Evolutionary conservation across 2,797 vertebrate genomes (phyloP).

Genomic region (Micropoecilia bifurca): DNA sequence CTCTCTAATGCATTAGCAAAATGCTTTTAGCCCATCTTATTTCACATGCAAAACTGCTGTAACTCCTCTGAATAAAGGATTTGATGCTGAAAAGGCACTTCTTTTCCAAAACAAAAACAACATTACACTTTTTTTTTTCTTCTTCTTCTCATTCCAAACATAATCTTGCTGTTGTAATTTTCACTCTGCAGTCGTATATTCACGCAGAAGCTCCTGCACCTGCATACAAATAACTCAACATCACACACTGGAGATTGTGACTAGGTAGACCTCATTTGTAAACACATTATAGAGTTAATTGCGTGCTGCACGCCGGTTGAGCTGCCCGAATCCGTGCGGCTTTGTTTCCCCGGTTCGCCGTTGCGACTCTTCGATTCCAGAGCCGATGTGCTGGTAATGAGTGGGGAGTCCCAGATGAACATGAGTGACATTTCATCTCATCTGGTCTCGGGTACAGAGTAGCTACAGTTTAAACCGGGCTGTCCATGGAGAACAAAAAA

Average conservation of each 20-base stretch:
- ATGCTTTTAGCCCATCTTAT: slow-evolving; percentile 36
- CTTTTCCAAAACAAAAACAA: slow-evolving; percentile 31
- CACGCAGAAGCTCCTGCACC: slow-evolving; percentile 23
- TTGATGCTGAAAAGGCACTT: slow-evolving; percentile 22
- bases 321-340: slow-evolving; percentile 61
- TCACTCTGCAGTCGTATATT: slow-evolving; percentile 16
- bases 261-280: slow-evolving; percentile 78
- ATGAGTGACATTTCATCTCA: slow-evolving; percentile 54
- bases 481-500: slow-evolving; percentile 36
- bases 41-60: slow-evolving; percentile 54
- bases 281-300: slow-evolving; percentile 81
- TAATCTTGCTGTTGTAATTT: slow-evolving; percentile 4
- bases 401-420: slow-evolving; percentile 56
- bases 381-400: slow-evolving; percentile 66
- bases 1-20: slow-evolving; percentile 38
- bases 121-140: slow-evolving; percentile 4
- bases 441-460: slow-evolving; percentile 44
- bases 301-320: slow-evolving; percentile 66
- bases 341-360: slow-evolving; percentile 62
- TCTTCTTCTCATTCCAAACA: not conserved
- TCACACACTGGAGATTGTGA: slow-evolving; percentile 51
- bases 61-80: slow-evolving; percentile 61
- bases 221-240: slow-evolving; percentile 50
- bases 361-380: slow-evolving; percentile 54
- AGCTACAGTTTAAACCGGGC: slow-evolving; percentile 40